Base-by-base conservation (phyloP, 2,113 vertebrate genomes). In the Taxidea taxus region DNA sequence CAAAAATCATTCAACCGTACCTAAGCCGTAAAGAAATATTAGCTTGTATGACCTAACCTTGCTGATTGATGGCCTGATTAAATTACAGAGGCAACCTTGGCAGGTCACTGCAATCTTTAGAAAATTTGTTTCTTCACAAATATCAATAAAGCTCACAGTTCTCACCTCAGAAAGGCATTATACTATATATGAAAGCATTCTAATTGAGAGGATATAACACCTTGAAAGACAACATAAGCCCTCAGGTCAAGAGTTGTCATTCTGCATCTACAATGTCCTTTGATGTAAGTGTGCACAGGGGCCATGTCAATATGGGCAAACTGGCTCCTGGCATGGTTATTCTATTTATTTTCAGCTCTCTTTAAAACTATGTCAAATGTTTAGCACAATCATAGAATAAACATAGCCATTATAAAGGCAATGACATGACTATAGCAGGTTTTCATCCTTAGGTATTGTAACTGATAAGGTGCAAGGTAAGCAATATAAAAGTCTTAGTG, bases 11-110 rank as follows among this genome's bases (percentile, higher is more conserved):
- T 98, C 97, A 91, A 89, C 94, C 97, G 91, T 96, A 80, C 62
- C 56, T 96, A 97, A 98, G 72, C 58, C 96, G 82, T 96, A 97
- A 98, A 98, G 97, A 98, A 97, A 78, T 96, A 98, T 90, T 92
- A 95, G 80, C 74, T 95, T 98, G 49, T 98, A 60, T 97, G 97
- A 97, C 97, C 97, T 97, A 95, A 97, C 91, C 93, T 7, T 97
- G 86, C 86, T 97, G n/a, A 98, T 98, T 97, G 91, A 98, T 95
- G 42, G 27, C 87, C 72, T 96, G 96, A 95, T 92, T 98, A 96
- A 94, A 97, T 97, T 97, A 96, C 81, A 95, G 87, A 80, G 51
- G 49, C 97, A 97, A 75, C 37, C 49, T 96, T 98, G 95, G 62
- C 39, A 42, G 93, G 12, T 23, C 44, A 75, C 60, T 97, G 3